Percentiles rank a stretch among this genome's conserved stretches.
phyloP scores from a whole-genome alignment of 2,888 invertebrate species.

The Geotrupes spiniger region DNA sequence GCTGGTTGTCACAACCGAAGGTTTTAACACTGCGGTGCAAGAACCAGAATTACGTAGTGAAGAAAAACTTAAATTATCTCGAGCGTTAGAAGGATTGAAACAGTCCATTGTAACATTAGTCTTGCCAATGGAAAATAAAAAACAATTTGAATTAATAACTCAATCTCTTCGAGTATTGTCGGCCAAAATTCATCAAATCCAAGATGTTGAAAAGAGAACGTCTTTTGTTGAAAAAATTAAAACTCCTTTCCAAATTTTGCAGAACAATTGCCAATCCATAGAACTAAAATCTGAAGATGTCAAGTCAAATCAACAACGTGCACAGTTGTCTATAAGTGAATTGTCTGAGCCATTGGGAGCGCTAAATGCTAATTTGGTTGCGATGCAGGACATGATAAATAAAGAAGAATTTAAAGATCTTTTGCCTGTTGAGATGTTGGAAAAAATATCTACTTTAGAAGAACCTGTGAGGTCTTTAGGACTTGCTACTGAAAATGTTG shows the following conservation, averaged over 20 bases:
- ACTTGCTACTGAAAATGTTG: slow-evolving; percentile 10
- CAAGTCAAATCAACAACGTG: neutral
- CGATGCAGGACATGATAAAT: neutral
- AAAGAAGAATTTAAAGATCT: too few species aligned
- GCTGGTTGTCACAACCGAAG: slow-evolving; percentile 15
- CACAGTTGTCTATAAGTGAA: neutral
- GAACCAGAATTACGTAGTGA: slow-evolving; percentile 7
- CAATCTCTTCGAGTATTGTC: slow-evolving; percentile 8
- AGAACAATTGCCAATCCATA: neutral
- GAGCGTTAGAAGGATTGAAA: neutral
- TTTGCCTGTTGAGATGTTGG: slow-evolving; percentile 1
- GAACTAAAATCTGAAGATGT: slow-evolving; percentile 1
- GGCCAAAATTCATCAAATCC: slow-evolving; percentile 11
- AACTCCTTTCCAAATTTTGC: neutral
- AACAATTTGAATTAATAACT: slow-evolving; percentile 2
- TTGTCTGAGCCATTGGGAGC: neutral
- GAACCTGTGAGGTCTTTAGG: slow-evolving; percentile 12
- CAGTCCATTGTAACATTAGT: neutral
- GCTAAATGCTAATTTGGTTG: slow-evolving; percentile 2
- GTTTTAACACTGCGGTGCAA: neutral
- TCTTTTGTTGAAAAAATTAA: neutral
- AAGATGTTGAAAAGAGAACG: slow-evolving; percentile 2
- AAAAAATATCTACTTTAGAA: slow-evolving; percentile 13
- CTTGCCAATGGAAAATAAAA: neutral
- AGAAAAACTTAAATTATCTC: neutral